Conservation (phyloP, 2,113 vertebrate species). For the Rallus limicola region DNA sequence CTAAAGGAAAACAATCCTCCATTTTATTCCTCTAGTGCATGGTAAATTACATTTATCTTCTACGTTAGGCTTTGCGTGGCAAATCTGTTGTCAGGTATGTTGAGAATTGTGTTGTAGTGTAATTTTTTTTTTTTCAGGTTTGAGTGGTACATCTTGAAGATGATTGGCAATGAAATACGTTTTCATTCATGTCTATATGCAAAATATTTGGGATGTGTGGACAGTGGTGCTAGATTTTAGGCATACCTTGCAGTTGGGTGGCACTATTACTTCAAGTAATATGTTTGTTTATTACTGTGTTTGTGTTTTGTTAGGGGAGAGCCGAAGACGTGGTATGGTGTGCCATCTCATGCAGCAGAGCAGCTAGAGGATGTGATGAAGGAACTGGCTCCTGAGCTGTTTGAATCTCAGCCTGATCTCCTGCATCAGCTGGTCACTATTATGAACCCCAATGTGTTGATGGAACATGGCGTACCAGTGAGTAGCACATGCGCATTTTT, state of each 20-base stretch:
- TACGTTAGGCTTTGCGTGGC: not conserved
- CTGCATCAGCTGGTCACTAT: constrained; percentile 97
- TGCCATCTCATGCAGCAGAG: constrained; percentile 94
- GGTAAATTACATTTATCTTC: not conserved
- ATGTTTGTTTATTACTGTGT: not conserved
- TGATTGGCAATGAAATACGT: not conserved
- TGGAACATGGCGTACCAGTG: constrained; percentile 98
- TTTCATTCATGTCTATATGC: not conserved
- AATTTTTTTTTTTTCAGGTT: not conserved
- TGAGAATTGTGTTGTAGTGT: not conserved
- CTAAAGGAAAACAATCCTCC: not conserved
- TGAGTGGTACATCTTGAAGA: not conserved
- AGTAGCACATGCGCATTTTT: constrained; percentile 44
- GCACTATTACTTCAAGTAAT: not conserved
- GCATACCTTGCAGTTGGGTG: not conserved
- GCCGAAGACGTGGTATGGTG: constrained; percentile 97
- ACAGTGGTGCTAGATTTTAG: not conserved
- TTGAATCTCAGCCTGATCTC: constrained; percentile 96
- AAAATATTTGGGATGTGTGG: not conserved
- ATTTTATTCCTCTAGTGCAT: not conserved
- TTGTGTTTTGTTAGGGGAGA: constrained; percentile 85
- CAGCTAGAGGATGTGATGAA: constrained; percentile 97
- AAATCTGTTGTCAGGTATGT: not conserved
- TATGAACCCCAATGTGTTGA: constrained; percentile 97
- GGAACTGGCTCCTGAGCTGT: constrained; percentile 93